A percentile compares a stretch with the other conserved stretches of the same genome.
These are phyloP conservation scores for Portevinia maculata DNA, from an alignment of 2,888 invertebrate species.

Conservation along the genomic window DNA sequence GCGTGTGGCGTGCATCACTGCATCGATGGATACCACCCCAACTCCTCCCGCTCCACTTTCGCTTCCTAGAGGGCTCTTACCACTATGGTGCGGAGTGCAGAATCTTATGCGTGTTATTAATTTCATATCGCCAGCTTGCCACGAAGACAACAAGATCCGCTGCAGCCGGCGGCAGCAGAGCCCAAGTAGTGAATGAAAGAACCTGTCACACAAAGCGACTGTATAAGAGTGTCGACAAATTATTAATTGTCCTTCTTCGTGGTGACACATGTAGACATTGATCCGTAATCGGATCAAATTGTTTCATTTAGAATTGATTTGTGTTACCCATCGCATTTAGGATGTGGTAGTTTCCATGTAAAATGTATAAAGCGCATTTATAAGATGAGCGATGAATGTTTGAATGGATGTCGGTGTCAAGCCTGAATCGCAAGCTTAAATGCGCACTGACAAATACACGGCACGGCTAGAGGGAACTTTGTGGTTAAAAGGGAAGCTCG, in stretches of 20 bases:
- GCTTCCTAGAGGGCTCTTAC: constrained; percentile 17
- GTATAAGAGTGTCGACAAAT: constrained; percentile 61
- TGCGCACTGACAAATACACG: too few relatives aligned
- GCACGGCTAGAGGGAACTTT: too few relatives aligned
- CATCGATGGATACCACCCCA: constrained; percentile 51
- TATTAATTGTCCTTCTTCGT: constrained; percentile 67
- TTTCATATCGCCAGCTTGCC: constrained; percentile 51
- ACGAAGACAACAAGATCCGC: not conserved
- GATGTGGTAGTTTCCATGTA: constrained; percentile 29
- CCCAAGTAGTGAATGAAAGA: constrained; percentile 32
- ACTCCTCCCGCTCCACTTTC: constrained; percentile 2
- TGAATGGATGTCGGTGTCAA: not conserved
- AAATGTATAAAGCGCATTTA: constrained; percentile 6
- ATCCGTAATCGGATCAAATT: constrained; percentile 73
- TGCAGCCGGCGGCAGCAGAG: not conserved
- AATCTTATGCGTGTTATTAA: constrained; percentile 62
- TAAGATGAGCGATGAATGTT: constrained; percentile 2
- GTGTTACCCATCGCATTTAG: constrained; percentile 26
- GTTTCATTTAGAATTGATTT: constrained; percentile 69
- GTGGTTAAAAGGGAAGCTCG: too few relatives aligned
- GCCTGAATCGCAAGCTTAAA: too few relatives aligned
- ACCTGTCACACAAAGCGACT: constrained; percentile 47
- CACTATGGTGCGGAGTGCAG: constrained; percentile 8
- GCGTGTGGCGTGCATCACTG: constrained; percentile 67
- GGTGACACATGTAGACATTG: constrained; percentile 73